These are phyloP conservation scores for Spodoptera exigua DNA, from an alignment of 2,888 invertebrate species.

Conservation along the genomic window DNA sequence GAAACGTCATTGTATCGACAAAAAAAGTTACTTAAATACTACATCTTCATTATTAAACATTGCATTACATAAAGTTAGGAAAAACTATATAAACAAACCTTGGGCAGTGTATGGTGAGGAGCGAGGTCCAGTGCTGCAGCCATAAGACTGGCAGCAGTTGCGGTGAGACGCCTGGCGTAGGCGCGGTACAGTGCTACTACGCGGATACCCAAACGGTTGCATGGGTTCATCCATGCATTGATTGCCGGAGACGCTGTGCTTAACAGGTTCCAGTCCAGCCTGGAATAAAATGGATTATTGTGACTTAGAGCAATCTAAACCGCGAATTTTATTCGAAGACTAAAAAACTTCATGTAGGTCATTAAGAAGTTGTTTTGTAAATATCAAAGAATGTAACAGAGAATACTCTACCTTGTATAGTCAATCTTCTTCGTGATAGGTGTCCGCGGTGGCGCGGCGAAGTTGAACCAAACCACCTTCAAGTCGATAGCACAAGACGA, in stretches of 20 bases:
- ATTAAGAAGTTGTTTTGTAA: too few species aligned
- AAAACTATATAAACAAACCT: conserved; percentile 89
- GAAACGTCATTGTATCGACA: too few species aligned
- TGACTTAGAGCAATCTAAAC: too few species aligned
- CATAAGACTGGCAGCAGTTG: conserved; percentile 98
- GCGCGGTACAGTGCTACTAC: conserved; percentile 94
- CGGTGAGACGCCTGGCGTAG: conserved; percentile 94
- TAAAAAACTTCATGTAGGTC: too few species aligned
- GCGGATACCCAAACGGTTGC: conserved; percentile 96
- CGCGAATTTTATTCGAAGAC: too few species aligned
- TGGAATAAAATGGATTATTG: conserved; percentile 63
- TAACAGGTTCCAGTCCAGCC: conserved; percentile 98
- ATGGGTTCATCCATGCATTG: conserved; percentile 99
- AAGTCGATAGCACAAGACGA: conserved; percentile 96
- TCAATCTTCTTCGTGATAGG: conserved; percentile 98
- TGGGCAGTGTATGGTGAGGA: conserved; percentile 93
- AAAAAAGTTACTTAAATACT: too few species aligned
- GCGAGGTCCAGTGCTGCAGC: conserved; percentile 97
- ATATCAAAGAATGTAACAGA: too few species aligned
- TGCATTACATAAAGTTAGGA: too few species aligned
- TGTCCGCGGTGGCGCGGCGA: conserved; percentile 98
- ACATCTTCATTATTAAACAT: too few species aligned
- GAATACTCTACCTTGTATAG: conserved; percentile 92
- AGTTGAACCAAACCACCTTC: conserved; percentile 98
- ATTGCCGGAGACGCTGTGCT: conserved; percentile 99